phyloP scores from a whole-genome alignment of 1,140 invertebrate species.

The Adoxophyes honmai region DNA sequence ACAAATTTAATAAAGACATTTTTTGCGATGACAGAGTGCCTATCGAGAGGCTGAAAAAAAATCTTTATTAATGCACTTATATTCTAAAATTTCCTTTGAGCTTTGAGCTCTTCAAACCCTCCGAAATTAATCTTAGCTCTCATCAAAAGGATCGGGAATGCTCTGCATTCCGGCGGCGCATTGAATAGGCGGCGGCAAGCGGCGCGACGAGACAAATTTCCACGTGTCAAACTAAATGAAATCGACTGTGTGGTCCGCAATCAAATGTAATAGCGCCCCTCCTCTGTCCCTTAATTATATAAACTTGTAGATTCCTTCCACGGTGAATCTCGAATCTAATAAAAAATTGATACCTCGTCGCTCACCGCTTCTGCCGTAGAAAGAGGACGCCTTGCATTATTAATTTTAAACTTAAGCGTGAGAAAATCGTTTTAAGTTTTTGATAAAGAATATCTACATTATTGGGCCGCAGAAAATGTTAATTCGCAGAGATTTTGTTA shows the following conservation, averaged over 20 bases:
- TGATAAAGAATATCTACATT: constrained; percentile 59
- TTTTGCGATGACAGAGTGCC: constrained; percentile 56
- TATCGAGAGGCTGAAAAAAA: constrained; percentile 53
- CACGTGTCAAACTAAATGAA: constrained; percentile 55
- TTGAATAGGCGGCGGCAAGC: constrained; percentile 42
- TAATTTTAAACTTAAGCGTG: constrained; percentile 63
- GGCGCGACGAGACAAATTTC: constrained; percentile 47
- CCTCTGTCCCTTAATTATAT: constrained; percentile 28
- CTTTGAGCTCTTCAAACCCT: constrained; percentile 56
- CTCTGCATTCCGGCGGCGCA: constrained; percentile 52
- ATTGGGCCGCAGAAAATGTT: constrained; percentile 33
- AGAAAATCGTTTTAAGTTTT: constrained; percentile 58
- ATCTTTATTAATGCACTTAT: constrained; percentile 73
- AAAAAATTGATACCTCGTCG: constrained; percentile 54
- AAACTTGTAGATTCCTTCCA: constrained; percentile 23
- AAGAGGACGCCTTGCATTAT: constrained; percentile 46
- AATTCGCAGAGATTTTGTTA: too few relatives aligned
- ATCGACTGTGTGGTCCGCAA: constrained; percentile 40
- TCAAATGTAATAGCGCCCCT: constrained; percentile 38
- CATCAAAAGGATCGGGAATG: constrained; percentile 66
- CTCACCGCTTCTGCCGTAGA: constrained; percentile 24
- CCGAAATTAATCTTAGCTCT: constrained; percentile 70
- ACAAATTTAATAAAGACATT: constrained; percentile 69
- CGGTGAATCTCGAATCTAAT: constrained; percentile 47
- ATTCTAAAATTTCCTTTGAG: constrained; percentile 73